These are phyloP conservation scores for Gila orcuttii DNA, from an alignment of 2,113 vertebrate species.

Conservation along the genomic window DNA sequence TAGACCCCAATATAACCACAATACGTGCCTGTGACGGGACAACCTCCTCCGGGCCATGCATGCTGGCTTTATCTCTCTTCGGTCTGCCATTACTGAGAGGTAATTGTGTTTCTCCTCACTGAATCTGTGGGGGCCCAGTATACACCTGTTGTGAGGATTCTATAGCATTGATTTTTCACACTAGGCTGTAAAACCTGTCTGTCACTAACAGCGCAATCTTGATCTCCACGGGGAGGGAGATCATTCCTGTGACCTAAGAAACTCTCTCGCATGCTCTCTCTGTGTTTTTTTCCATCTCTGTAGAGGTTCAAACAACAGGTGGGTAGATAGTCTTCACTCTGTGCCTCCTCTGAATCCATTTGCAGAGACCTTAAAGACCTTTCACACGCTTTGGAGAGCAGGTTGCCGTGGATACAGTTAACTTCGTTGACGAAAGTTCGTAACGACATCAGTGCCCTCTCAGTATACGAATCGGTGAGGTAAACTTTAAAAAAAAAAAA, in stretches of 20 bases:
- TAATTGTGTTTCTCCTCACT: slow-evolving; percentile 52
- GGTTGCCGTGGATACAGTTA: slow-evolving; percentile 17
- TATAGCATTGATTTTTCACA: slow-evolving; percentile 66
- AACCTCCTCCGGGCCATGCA: neutral
- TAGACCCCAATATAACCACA: slow-evolving; percentile 4
- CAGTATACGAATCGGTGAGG: no score
- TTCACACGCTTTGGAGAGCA: neutral
- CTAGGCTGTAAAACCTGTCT: slow-evolving; percentile 48
- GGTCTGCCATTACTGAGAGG: slow-evolving; percentile 37
- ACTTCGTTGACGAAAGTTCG: neutral
- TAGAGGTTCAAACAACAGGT: slow-evolving; percentile 40
- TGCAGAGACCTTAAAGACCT: slow-evolving; percentile 29
- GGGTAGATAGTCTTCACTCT: slow-evolving; percentile 18
- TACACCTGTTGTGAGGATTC: slow-evolving; percentile 57
- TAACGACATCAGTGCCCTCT: neutral
- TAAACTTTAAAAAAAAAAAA: no score
- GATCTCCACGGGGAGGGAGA: slow-evolving; percentile 47
- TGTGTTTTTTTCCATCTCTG: slow-evolving; percentile 4
- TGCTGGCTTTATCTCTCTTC: slow-evolving; percentile 20
- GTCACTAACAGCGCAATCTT: slow-evolving; percentile 58
- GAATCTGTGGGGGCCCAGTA: slow-evolving; percentile 47
- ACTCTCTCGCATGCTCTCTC: neutral
- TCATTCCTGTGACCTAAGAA: slow-evolving; percentile 48
- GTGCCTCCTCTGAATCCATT: slow-evolving; percentile 42
- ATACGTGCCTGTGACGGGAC: neutral